phyloP scores from a whole-genome alignment of 2,888 invertebrate genomes.

The Meteorus cinctellus region DNA sequence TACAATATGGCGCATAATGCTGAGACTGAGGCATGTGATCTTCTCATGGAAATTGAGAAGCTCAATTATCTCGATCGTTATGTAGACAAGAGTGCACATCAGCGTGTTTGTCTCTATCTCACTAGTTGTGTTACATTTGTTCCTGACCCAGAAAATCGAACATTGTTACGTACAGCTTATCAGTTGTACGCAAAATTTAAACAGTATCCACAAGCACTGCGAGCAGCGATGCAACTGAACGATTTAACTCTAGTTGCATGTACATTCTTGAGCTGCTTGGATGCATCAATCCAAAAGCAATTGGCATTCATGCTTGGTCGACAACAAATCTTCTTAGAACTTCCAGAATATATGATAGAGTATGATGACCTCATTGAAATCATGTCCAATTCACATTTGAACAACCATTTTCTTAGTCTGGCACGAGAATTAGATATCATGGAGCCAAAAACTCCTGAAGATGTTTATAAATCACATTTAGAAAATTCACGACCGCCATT shows the following conservation, averaged over 20 bases:
- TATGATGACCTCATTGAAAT: slow-evolving; percentile 89
- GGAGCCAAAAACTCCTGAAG: slow-evolving; percentile 99
- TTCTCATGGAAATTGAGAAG: slow-evolving; percentile 97
- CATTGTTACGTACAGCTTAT: slow-evolving; percentile 87
- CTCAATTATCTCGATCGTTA: slow-evolving; percentile 89
- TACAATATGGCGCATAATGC: slow-evolving; percentile 99
- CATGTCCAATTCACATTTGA: slow-evolving; percentile 94
- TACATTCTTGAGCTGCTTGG: slow-evolving; percentile 88
- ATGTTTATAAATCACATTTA: slow-evolving; percentile 98
- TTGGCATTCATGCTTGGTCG: slow-evolving; percentile 96
- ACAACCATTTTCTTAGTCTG: slow-evolving; percentile 92
- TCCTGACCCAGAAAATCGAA: slow-evolving; percentile 93
- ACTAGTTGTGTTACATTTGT: slow-evolving; percentile 96
- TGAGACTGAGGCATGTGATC: slow-evolving; percentile 98
- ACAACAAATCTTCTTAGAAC: slow-evolving; percentile 91
- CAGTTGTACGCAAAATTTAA: slow-evolving; percentile 90
- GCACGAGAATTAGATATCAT: slow-evolving; percentile 98
- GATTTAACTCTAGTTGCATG: slow-evolving; percentile 85
- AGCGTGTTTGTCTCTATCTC: slow-evolving; percentile 94
- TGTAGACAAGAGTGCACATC: slow-evolving; percentile 91
- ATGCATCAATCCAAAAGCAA: slow-evolving; percentile 91
- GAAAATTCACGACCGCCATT: slow-evolving; percentile 89
- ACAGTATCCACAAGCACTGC: slow-evolving; percentile 91
- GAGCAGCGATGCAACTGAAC: slow-evolving; percentile 93
- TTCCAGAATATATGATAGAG: slow-evolving; percentile 79